These are phyloP conservation scores for Nematolebias whitei DNA, from an alignment of 2,113 vertebrate species.

Conservation along the genomic window DNA sequence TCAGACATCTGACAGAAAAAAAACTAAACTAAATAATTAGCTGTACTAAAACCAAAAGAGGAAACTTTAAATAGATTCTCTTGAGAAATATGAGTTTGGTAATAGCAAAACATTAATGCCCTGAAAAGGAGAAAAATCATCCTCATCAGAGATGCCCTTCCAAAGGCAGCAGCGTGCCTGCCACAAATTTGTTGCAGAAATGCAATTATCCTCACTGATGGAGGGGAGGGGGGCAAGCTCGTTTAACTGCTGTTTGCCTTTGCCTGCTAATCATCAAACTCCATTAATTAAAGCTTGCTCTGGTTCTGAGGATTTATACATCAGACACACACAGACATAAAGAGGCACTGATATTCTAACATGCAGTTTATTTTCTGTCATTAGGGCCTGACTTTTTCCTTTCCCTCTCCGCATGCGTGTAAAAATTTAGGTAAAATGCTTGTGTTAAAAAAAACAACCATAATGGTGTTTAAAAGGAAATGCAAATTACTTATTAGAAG, in stretches of 20 bases:
- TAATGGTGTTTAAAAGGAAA: slow-evolving; percentile 4
- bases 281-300: slow-evolving; percentile 72
- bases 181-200: slow-evolving; percentile 65
- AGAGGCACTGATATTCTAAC: slow-evolving; percentile 14
- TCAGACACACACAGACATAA: slow-evolving; percentile 18
- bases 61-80: slow-evolving; percentile 14
- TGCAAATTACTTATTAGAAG: slow-evolving; percentile 12
- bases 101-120: slow-evolving; percentile 22
- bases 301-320: slow-evolving; percentile 56
- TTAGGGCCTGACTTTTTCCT: slow-evolving; percentile 16
- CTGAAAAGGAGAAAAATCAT: slow-evolving; percentile 6
- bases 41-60: not conserved
- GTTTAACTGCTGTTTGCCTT: slow-evolving; percentile 69
- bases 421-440: slow-evolving; percentile 16
- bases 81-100: slow-evolving; percentile 34
- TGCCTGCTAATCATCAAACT: slow-evolving; percentile 61
- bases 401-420: slow-evolving; percentile 4
- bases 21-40: slow-evolving; percentile 10
- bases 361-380: slow-evolving; percentile 39
- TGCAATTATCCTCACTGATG: slow-evolving; percentile 65
- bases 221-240: slow-evolving; percentile 36
- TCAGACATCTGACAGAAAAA: slow-evolving; percentile 9
- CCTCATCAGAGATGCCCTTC: slow-evolving; percentile 25
- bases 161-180: slow-evolving; percentile 35
- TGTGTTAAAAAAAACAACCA: not conserved